Evolutionary conservation across 2,888 invertebrate species (phyloP).

Genomic region (Amiota communis): DNA sequence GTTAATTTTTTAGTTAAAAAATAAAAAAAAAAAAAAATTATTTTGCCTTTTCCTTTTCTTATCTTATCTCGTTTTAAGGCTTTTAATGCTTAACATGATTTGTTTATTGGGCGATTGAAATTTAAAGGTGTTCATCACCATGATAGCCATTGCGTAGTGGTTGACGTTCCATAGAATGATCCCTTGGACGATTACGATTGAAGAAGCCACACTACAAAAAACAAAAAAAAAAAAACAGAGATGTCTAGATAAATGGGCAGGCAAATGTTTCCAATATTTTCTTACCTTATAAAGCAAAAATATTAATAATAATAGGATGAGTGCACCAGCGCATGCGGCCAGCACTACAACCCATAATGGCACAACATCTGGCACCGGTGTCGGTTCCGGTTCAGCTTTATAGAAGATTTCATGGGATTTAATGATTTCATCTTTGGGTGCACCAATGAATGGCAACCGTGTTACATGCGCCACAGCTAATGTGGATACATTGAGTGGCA

Average conservation of each 20-base stretch:
- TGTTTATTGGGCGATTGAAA: no score
- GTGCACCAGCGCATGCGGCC: constrained; percentile 86
- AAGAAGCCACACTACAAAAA: constrained; percentile 90
- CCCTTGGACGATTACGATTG: constrained; percentile 89
- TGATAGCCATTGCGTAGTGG: constrained; percentile 84
- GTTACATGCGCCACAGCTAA: constrained; percentile 83
- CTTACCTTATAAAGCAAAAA: constrained; percentile 87
- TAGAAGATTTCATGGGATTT: constrained; percentile 83
- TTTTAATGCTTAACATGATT: no score
- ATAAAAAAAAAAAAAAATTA: no score
- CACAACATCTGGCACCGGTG: constrained; percentile 79
- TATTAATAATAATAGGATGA: constrained; percentile 84
- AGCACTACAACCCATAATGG: constrained; percentile 91
- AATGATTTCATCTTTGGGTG: constrained; percentile 77
- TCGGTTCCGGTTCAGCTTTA: constrained; percentile 79
- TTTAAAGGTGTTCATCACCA: constrained; percentile 84
- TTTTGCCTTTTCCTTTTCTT: no score
- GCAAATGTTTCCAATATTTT: background rate
- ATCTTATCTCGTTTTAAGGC: no score
- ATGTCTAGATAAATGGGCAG: background rate
- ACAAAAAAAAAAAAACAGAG: constrained; percentile 21
- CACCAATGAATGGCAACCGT: constrained; percentile 81
- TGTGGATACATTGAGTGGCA: constrained; percentile 82
- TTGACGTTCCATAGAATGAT: constrained; percentile 85
- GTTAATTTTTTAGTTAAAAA: no score